Conservation (phyloP, 2,797 vertebrate species). For the Lacerta agilis region DNA sequence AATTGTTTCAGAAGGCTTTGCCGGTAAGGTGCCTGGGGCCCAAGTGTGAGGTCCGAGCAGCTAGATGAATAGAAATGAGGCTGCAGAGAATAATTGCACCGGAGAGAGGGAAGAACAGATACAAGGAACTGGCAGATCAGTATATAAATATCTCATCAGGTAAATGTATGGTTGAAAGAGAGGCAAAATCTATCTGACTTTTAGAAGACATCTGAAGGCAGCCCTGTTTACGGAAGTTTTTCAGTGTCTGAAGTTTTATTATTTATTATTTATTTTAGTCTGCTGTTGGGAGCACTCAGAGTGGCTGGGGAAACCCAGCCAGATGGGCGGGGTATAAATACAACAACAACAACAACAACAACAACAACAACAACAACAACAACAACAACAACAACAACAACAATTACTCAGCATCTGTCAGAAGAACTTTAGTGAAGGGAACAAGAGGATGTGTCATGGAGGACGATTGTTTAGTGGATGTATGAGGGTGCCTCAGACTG, state of each 20-base stretch:
- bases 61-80: neutral
- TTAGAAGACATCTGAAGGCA: neutral
- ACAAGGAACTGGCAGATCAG: neutral
- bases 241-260: too few relatives aligned
- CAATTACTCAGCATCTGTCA: neutral
- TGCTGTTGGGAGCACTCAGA: too few relatives aligned
- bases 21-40: neutral
- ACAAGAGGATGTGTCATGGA: neutral
- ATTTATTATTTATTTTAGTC: too few relatives aligned
- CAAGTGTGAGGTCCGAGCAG: neutral
- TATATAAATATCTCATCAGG: neutral
- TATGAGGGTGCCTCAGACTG: neutral
- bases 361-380: too few relatives aligned
- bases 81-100: neutral
- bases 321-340: too few relatives aligned
- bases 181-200: neutral
- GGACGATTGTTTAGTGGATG: neutral
- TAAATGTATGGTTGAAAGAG: neutral
- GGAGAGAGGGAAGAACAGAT: neutral
- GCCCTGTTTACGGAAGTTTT: too few relatives aligned
- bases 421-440: neutral
- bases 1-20: neutral
- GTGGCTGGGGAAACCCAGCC: too few relatives aligned
- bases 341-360: too few relatives aligned
- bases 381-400: too few relatives aligned